Base-by-base conservation (phyloP, 2,888 invertebrate species). In the Pammene fasciana region DNA sequence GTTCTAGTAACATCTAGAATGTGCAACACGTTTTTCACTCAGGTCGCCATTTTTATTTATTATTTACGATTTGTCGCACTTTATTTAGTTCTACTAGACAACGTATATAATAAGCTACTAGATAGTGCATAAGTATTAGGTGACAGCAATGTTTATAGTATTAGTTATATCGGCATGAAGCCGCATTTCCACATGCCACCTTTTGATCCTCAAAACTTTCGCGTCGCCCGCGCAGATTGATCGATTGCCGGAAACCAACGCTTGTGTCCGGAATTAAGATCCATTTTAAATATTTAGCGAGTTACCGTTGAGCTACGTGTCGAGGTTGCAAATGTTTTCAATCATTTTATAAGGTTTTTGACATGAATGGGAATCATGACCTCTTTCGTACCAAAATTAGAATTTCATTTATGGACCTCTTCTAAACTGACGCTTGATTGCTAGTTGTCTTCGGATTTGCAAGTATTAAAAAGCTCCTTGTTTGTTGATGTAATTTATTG, bases 221-320 rank as follows among this genome's bases (percentile, higher is more conserved):
- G 54, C 54, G 62, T 52, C 71, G 71, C 65, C 38, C 36, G 70
- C 73, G 73, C 73, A 65, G 67, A 67, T 72, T 73, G 72, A 73
- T 73, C 72, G 67, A 72, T 72, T 14, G 67, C 72, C 68, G 72
- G 73, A 73, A 67, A 65, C 67, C 64, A 50, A 6, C 67, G 57
- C 46, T 60, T 70, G 65, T 38, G 72, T 65, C 59, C 65, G 65
- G 70, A 70, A 65, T 70, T 46, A 48, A 54, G 65, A 70, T 34
- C 60, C 59, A 60, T 70, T 70, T 70, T 65, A 70, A 70, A 70
- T 65, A 65, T 65, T 70, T 65, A 65, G 70, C 70, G 70, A 70
- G 70, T 70, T 65, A 55, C 56, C 41, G 45, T 43, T n/a, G n/a
- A n/a, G 57, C 64, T 52, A 59, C 68, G 64, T 65, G 64, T 59